Conservation (phyloP, 2,797 vertebrate species). For the Premnoplex brunnescens region DNA sequence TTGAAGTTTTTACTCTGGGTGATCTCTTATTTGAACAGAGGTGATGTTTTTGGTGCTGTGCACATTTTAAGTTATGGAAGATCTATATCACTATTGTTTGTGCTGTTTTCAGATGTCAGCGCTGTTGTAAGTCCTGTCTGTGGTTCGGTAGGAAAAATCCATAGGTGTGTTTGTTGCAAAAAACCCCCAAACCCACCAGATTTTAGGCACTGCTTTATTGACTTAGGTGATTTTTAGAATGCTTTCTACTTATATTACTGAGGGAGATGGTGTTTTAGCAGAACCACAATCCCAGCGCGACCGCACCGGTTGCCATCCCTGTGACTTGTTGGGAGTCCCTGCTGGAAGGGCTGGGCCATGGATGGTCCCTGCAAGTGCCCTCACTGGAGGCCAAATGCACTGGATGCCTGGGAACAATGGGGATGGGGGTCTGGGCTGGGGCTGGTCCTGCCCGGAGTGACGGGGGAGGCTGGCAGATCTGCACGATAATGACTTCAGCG, state of each 20-base stretch:
- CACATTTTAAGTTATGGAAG: not conserved
- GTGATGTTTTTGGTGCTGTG: not conserved
- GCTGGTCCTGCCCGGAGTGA: not conserved
- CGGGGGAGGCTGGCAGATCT: conserved; percentile 42
- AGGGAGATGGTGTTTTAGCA: not conserved
- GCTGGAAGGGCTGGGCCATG: not conserved
- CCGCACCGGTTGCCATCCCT: rapidly evolving
- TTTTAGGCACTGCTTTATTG: not conserved
- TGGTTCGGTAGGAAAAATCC: not conserved
- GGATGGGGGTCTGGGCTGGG: not conserved
- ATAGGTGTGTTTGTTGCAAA: not conserved
- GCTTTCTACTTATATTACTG: not conserved
- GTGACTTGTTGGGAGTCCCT: not conserved
- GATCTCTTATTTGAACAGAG: not conserved
- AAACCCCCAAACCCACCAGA: not conserved
- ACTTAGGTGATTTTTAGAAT: not conserved
- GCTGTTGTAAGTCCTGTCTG: not conserved
- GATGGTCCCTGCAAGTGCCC: not conserved
- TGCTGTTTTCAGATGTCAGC: not conserved
- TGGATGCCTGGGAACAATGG: not conserved
- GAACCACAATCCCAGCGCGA: not conserved
- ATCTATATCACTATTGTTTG: not conserved
- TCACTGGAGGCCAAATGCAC: not conserved
- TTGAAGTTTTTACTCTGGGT: not conserved
- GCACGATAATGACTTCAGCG: conserved; percentile 58